Base-by-base conservation (phyloP, 2,113 vertebrate species). In the Eclectus roratus region DNA sequence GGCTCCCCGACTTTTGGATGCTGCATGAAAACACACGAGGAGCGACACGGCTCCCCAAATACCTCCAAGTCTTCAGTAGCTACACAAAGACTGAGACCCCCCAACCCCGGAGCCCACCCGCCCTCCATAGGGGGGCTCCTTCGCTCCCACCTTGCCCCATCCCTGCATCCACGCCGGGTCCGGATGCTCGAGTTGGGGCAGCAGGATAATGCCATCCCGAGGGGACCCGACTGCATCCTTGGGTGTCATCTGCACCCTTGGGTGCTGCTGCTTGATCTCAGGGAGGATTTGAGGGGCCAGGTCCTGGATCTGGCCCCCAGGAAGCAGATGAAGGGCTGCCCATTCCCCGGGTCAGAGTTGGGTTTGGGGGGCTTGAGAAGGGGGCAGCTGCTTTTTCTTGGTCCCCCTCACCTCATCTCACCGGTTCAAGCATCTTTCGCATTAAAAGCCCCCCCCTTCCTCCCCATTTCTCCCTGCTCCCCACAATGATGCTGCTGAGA, bases 11-110 rank as follows among this genome's bases (percentile, higher is more conserved):
- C 31, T 93, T 95, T 77, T 97, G 97, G 98, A 98, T 98, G 97
- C 98, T 98, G 98, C 98, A 97, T 98, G 98, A 96, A 92, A 97
- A 96, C 96, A 76, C 94, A 74, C 53, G 91, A 44, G 89, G 97
- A 94, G 96, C 92, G 2, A 28, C 83, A 33, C 29, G 37, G 63
- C 86, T 91, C 96, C 94, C 92, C 17, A 66, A 76, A 94, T 94
- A 97, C 95, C 97, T 98, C 97, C 97, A 83, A 96, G 94, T 96
- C 97, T 97, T 97, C 97, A 97, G 96, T 96, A 97, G 97, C 97
- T 97, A 89, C 91, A 3, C 79, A 80, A 61, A 97, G 96, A 96
- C 94, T 87, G 58, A 88, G 61, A 53, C 50, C 88, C 56, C 50
- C 18, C 21, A 24, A 14, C 56, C 93, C 81, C 65, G 46, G 94